These are phyloP conservation scores for Syngnathus scovelli DNA, from an alignment of 2,113 vertebrate genomes.

Conservation along the genomic window DNA sequence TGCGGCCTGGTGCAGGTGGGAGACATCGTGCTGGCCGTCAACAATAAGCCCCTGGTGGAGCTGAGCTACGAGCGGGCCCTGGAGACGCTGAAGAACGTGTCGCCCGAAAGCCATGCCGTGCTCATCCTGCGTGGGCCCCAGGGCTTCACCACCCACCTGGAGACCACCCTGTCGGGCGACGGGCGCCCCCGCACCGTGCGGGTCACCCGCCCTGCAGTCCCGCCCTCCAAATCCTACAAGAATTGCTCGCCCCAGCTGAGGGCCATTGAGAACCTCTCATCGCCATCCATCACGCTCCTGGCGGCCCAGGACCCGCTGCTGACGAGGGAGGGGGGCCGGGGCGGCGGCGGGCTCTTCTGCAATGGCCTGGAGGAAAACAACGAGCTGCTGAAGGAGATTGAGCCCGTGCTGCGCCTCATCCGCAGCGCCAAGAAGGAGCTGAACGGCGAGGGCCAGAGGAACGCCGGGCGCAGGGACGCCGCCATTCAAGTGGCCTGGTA, in stretches of 20 bases:
- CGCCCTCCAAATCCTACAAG: slow-evolving; percentile 65
- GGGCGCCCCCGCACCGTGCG: slow-evolving; percentile 89
- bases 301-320: slow-evolving; percentile 54
- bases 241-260: slow-evolving; percentile 71
- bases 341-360: slow-evolving; percentile 51
- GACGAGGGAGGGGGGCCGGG: slow-evolving; percentile 56
- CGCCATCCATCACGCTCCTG: slow-evolving; percentile 54
- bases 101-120: slow-evolving; percentile 88
- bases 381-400: slow-evolving; percentile 87
- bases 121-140: slow-evolving; percentile 92
- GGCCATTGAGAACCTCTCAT: slow-evolving; percentile 72
- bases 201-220: slow-evolving; percentile 80
- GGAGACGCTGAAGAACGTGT: slow-evolving; percentile 86
- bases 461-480: slow-evolving; percentile 74
- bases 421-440: slow-evolving; percentile 72
- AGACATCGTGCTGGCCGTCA: slow-evolving; percentile 92
- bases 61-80: slow-evolving; percentile 85
- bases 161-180: slow-evolving; percentile 87
- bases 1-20: slow-evolving; percentile 93
- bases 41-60: slow-evolving; percentile 90
- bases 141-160: slow-evolving; percentile 94
- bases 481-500: slow-evolving; percentile 93
- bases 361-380: slow-evolving; percentile 79
- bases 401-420: slow-evolving; percentile 86
- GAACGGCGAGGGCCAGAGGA: slow-evolving; percentile 71